Conservation (phyloP, 2,888 invertebrate species). For the Drosophila anomalata region DNA sequence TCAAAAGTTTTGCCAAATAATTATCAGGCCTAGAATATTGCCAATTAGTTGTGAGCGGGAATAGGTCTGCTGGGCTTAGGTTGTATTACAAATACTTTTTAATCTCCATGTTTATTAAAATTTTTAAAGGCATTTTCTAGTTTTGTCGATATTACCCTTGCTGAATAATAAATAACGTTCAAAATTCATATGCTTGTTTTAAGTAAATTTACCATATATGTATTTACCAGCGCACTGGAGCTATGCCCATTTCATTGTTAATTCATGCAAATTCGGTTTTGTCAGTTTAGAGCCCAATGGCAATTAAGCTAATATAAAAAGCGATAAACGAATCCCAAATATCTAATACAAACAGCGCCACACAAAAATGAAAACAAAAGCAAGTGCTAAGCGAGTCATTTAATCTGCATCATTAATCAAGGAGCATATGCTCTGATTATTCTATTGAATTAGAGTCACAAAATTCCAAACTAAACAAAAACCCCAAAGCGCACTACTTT, state of each 20-base stretch:
- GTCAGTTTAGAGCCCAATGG: slow-evolving; percentile 17
- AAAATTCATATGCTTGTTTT: slow-evolving; percentile 10
- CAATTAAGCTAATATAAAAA: slow-evolving; percentile 46
- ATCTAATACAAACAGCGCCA: slow-evolving; percentile 22
- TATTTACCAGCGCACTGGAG: slow-evolving; percentile 1
- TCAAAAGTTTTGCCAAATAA: slow-evolving; percentile 5
- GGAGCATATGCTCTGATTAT: slow-evolving; percentile 57
- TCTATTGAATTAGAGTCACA: slow-evolving; percentile 43
- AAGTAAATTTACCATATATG: slow-evolving; percentile 21
- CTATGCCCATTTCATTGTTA: slow-evolving; percentile 35
- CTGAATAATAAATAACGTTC: background rate
- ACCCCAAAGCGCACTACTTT: slow-evolving; percentile 10
- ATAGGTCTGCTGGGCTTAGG: background rate
- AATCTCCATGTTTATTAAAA: background rate
- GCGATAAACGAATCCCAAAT: slow-evolving; percentile 40
- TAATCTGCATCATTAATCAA: slow-evolving; percentile 72
- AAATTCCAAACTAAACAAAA: slow-evolving; percentile 28
- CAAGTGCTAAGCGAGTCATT: slow-evolving; percentile 43
- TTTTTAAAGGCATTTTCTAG: background rate
- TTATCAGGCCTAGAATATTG: background rate
- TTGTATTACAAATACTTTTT: background rate
- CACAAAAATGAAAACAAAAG: slow-evolving; percentile 37
- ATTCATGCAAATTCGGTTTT: slow-evolving; percentile 43
- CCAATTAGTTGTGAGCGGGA: background rate
- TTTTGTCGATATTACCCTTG: background rate